A percentile compares a stretch with the other conserved stretches of the same genome.
phyloP scores from a whole-genome alignment of 2,113 vertebrate species.

The Panthera tigris region DNA sequence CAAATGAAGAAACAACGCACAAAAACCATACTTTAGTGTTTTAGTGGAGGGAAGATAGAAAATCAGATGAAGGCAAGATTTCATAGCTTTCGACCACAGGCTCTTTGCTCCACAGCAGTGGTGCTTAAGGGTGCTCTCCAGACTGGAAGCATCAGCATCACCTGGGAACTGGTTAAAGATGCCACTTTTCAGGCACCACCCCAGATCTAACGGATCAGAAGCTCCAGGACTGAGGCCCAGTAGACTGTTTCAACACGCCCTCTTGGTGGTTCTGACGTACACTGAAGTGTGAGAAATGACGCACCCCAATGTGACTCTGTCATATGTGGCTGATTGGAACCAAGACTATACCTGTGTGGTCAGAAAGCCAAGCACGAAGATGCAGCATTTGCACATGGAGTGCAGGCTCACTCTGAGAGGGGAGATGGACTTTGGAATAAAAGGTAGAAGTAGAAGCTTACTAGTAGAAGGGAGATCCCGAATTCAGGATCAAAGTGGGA shows the following conservation, averaged over 20 bases:
- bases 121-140: background rate
- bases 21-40: background rate
- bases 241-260: background rate
- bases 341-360: background rate
- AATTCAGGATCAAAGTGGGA: background rate
- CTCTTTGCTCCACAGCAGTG: background rate
- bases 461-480: background rate
- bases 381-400: background rate
- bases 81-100: background rate
- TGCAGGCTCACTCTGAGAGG: background rate
- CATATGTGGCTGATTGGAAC: fast-evolving
- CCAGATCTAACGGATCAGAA: background rate
- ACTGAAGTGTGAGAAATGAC: background rate
- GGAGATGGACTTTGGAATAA: background rate
- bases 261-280: background rate
- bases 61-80: background rate
- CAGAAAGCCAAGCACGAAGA: background rate
- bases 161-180: background rate
- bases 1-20: background rate
- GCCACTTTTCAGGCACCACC: background rate
- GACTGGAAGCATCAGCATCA: background rate
- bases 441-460: background rate
- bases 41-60: background rate
- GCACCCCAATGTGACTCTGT: fast-evolving
- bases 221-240: fast-evolving